Evolutionary conservation across 2,113 vertebrate species (phyloP), one percentile per base, ranked within the genome.

Genomic region (Mohoua ochrocephala): DNA sequence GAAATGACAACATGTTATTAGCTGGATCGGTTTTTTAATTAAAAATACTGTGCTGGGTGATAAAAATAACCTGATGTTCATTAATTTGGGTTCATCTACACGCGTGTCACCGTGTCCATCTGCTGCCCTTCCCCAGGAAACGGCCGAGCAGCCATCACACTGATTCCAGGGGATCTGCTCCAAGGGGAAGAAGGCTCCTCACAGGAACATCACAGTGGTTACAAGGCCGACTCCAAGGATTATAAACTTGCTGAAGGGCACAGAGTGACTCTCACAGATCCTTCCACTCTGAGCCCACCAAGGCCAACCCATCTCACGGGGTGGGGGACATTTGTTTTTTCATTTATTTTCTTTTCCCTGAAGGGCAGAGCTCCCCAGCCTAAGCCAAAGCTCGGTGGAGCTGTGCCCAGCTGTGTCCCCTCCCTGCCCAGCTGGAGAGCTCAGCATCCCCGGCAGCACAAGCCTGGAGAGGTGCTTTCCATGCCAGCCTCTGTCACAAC

Each of bases 31-130:
- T 6, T 69, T 74, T 65, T 74, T 81, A 84, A 89, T 92, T 87
- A 74, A 85, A 89, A 93, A 59, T 7, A 10, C 54, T 15, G 47
- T 10, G 39, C 76, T 57, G 37, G 15, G 15, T 7, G 86, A 59
- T 59, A 93, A 95, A 96, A 97, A 93, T 91, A 95, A 75, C 68
- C 76, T 7, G 56, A 22, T 41, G 39, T 12, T 80, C 24, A 70
- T 89, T 86, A 54, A 89, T 83, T 80, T 35, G 76, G 79, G 63
- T 39, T 76, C 57, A 30, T 17, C 26, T 37, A 20, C 73, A 68
- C 20, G 7, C 30, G 9, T 68, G 64, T 93, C 87, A 65, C 22
- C 37, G 1, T 8, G 19, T 33, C 95, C 96, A 96, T 94, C 93
- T 96, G 94, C 90, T 89, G 86, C 70, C 65, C 70, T 70, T 60